Evolutionary conservation across 1,140 invertebrate species (phyloP), one percentile per base, ranked within the genome.

Genomic region (Drosophila hydei): DNA sequence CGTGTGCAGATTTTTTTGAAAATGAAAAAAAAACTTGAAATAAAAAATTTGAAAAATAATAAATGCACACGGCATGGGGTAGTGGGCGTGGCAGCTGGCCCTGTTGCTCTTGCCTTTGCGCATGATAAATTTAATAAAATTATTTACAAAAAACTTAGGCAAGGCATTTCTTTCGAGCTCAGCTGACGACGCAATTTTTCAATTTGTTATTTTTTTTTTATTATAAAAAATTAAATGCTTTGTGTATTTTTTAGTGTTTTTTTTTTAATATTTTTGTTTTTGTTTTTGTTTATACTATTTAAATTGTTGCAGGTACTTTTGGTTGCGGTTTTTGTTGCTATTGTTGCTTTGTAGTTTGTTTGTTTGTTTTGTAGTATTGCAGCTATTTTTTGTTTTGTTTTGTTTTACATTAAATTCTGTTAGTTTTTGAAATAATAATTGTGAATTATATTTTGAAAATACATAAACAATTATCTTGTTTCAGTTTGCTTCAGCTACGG

Each of bases 231-330:
- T 27, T 61, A 47, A 58, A 50, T 62, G 8, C 43, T 61, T 64
- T 42, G 52, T 61, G 21, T 43, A 27, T 56, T 56, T 27, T 23
- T 68, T 52, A 18, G 52, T 50, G 51, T 67, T 64, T 38, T 59
- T 40, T 87, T 84, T 70, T 52, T 72, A 63, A 74, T 74, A 62
- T 74, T 76, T 83, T 43, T 43, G 68, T 76, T 65, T 73, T 83
- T 69, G 56, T 72, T 45, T 65, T 74, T 52, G 58, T 25, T 85
- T 85, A 79, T 85, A 73, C 73, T 84, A 78, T 89, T 77, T 89
- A 67, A 72, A 72, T 87, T 84, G 79, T 91, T 91, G 90, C 90
- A 91, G 90, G 90, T 91, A 91, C 90, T 91, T 91, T 90, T 87
- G 90, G 83, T 91, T 91, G 81, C 90, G 90, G 85, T 91, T 89